Evolutionary conservation across 2,113 vertebrate genomes (phyloP), one percentile per base, ranked within the genome.

Genomic region (Meleagris gallopavo): DNA sequence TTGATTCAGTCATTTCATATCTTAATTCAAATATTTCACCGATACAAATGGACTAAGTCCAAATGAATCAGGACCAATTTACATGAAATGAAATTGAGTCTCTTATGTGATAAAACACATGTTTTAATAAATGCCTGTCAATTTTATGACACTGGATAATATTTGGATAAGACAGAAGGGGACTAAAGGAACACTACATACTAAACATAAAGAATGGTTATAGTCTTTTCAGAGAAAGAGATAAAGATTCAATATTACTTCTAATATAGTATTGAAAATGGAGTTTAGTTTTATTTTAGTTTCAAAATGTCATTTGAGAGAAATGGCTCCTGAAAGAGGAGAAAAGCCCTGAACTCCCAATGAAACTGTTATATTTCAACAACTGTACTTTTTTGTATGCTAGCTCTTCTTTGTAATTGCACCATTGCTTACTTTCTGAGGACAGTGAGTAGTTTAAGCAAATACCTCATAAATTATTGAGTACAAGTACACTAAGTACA

Each of bases 391-490:
- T 85, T 27, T 84, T 92, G 79, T 72, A 55, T 85, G 30, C 43
- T 78, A 74, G 22, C 57, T 86, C 22, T 79, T 91, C 74, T 72
- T 75, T 78, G 14, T 43, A 76, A 69, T 69, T 64, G 46, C 52
- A 54, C n/a, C 69, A 36, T 67, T 65, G n/a, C 82, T 83, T 89
- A 88, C 52, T 48, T 92, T 89, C 50, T 76, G 38, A 78, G 72
- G 65, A 67, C 82, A 91, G 46, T 46, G 75, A 52, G 69, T 60
- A 36, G 50, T 91, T 95, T 89, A 87, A 92, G 45, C 84, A 76
- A 95, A 64, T 34, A 82, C 11, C 17, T 81, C 79, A 75, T 93
- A 90, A 83, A 84, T 97, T 88, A 62, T 52, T 60, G 75, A 89
- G 62, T 54, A 83, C 78, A 93, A 94, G 40, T 81, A 77, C 43